Evolutionary conservation across 1,140 invertebrate species (phyloP).

Genomic region (Zaprionus vittiger): DNA sequence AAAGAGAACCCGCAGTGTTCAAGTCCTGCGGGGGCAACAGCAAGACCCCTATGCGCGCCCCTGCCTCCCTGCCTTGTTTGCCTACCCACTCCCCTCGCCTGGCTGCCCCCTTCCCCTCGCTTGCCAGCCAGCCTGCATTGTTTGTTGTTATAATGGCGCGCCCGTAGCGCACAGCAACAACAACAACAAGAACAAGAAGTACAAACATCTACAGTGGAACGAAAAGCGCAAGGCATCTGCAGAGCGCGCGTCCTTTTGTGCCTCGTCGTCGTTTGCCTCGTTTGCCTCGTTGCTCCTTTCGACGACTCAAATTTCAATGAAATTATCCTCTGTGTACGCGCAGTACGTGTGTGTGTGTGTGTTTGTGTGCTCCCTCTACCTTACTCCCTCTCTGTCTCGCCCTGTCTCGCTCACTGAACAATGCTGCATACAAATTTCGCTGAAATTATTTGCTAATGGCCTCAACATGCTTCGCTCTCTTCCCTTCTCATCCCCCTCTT

Average conservation of each 20-base stretch:
- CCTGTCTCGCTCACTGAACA: slow-evolving; percentile 37
- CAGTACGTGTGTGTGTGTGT: slow-evolving; percentile 5
- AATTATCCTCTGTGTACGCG: slow-evolving; percentile 66
- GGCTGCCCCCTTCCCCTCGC: slow-evolving; percentile 11
- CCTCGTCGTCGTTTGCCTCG: slow-evolving; percentile 35
- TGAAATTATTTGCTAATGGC: slow-evolving; percentile 82
- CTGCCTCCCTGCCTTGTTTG: not conserved
- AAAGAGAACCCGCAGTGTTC: slow-evolving; percentile 58
- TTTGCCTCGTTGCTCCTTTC: slow-evolving; percentile 63
- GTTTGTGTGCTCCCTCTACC: slow-evolving; percentile 5
- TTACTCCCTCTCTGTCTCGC: not conserved
- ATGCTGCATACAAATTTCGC: slow-evolving; percentile 74
- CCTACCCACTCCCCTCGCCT: not conserved
- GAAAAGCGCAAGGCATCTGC: slow-evolving; percentile 81
- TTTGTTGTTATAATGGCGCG: slow-evolving; percentile 80
- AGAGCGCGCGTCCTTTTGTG: slow-evolving; percentile 73
- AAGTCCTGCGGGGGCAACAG: slow-evolving; percentile 65
- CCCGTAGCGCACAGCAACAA: slow-evolving; percentile 40
- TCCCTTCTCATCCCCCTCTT: not conserved
- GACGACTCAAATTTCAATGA: slow-evolving; percentile 83
- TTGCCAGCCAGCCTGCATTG: slow-evolving; percentile 56
- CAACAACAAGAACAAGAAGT: not conserved
- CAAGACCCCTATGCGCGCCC: slow-evolving; percentile 10
- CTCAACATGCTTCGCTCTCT: slow-evolving; percentile 37
- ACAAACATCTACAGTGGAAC: slow-evolving; percentile 21